These are phyloP conservation scores for Volucella inflata DNA, from an alignment of 2,888 invertebrate species.

Conservation along the genomic window DNA sequence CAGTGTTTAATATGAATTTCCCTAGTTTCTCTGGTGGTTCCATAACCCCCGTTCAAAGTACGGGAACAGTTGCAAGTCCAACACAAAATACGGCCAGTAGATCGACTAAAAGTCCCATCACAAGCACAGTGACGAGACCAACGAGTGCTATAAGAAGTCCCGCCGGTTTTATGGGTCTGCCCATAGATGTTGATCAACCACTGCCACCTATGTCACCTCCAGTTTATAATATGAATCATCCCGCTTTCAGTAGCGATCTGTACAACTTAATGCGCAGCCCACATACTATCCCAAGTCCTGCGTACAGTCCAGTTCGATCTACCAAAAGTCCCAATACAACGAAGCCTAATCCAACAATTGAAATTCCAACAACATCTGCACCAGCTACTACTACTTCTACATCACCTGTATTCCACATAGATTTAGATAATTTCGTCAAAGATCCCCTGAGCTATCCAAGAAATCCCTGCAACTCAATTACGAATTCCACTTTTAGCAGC, in stretches of 20 bases:
- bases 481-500: slow-evolving; percentile 8
- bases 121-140: slow-evolving; percentile 56
- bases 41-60: slow-evolving; percentile 52
- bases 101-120: slow-evolving; percentile 63
- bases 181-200: slow-evolving; percentile 66
- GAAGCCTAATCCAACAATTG: background rate
- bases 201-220: slow-evolving; percentile 66
- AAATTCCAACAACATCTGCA: background rate
- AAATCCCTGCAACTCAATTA: slow-evolving; percentile 9
- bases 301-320: slow-evolving; percentile 59
- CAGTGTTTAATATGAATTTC: slow-evolving; percentile 55
- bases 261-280: slow-evolving; percentile 46
- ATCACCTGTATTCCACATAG: slow-evolving; percentile 33
- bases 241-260: slow-evolving; percentile 50
- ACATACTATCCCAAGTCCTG: slow-evolving; percentile 56
- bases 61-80: slow-evolving; percentile 44
- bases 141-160: slow-evolving; percentile 44
- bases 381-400: slow-evolving; percentile 4
- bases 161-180: slow-evolving; percentile 46
- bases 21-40: slow-evolving; percentile 66
- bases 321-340: slow-evolving; percentile 50
- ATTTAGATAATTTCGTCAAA: slow-evolving; percentile 59
- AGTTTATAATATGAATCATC: slow-evolving; percentile 65
- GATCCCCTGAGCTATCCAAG: slow-evolving; percentile 57
- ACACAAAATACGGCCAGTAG: slow-evolving; percentile 52